Conservation (phyloP, 1,140 invertebrate species). For the Drosophila varians region DNA sequence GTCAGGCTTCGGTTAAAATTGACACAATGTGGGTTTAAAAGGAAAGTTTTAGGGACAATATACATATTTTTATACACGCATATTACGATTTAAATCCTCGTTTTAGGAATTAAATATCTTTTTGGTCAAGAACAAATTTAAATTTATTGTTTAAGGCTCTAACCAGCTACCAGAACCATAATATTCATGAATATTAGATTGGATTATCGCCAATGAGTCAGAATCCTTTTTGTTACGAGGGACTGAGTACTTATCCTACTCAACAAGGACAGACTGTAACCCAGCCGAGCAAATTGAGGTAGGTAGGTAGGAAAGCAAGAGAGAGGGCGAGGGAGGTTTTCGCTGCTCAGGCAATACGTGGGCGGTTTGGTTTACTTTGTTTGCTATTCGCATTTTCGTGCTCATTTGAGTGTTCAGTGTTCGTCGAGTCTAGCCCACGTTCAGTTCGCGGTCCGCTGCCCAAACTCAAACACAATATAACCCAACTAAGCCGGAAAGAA, state of each 20-base stretch:
- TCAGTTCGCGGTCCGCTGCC: constrained; percentile 48
- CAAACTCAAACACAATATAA: constrained; percentile 33
- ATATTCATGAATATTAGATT: neutral
- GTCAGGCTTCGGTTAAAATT: constrained; percentile 4
- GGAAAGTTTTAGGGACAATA: too few relatives aligned
- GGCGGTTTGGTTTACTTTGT: constrained; percentile 29
- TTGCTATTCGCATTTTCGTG: constrained; percentile 63
- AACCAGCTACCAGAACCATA: too few relatives aligned
- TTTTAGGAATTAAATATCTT: too few relatives aligned
- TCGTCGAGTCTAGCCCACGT: constrained; percentile 55
- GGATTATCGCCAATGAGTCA: neutral
- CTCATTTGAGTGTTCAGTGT: constrained; percentile 57
- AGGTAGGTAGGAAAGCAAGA: neutral
- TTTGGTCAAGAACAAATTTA: too few relatives aligned
- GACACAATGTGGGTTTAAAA: neutral
- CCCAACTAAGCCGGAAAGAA: constrained; percentile 45
- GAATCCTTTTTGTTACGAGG: neutral
- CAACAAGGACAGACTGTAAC: constrained; percentile 17
- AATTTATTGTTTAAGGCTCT: too few relatives aligned
- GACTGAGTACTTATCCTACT: neutral
- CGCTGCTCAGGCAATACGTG: constrained; percentile 29
- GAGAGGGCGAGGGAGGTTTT: constrained; percentile 1
- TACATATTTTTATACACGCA: too few relatives aligned
- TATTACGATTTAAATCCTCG: too few relatives aligned
- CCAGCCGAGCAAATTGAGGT: neutral